Evolutionary conservation across 2,113 vertebrate genomes (phyloP), one percentile per base, ranked within the genome.

Genomic region (Pycnonotus jocosus): DNA sequence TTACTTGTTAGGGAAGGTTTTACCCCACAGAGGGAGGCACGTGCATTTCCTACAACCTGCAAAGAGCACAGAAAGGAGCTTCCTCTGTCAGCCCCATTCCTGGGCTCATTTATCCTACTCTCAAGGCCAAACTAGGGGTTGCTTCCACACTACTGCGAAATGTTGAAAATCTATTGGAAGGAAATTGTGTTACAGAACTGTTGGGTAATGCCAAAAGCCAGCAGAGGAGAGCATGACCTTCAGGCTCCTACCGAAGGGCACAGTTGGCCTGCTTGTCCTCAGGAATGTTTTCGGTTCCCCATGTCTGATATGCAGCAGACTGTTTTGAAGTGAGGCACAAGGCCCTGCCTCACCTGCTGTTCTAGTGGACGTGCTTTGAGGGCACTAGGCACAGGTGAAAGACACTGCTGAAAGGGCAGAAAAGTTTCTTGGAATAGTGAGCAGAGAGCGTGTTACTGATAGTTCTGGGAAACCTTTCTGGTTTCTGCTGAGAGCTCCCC

Each of bases 181-280:
- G 66, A 94, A 94, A 81, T 48, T 5, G 21, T 91, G 53, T 66
- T 83, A 47, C 72, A 71, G 90, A 90, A 72, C 77, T 85, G 74
- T 76, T 92, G 88, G 86, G 92, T 92, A 95, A 95, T 47, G 56
- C 84, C 95, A 91, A 95, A 92, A 94, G 82, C 68, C 70, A 92
- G 70, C 81, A 88, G 80, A 97, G 84, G 76, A 93, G 87, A 97
- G 71, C 4, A 16, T 98, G 97, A 98, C 98, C 98, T 98, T 98
- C 98, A 98, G 89, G 97, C 97, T 97, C 81, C 95, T 96, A 96
- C 89, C 47, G 90, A 98, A 98, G 98, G 98, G 91, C 97, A 97
- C 45, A 33, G 47, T 2, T 21, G 93, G 90, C 85, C 93, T 58
- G 73, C 65, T 76, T 94, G 93, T 95, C 76, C 69, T 19, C 53